A percentile compares a stretch with the other conserved stretches of the same genome.
Conservation (phyloP, 2,888 invertebrate genomes). For the Caenorhabditis sulstoni region DNA sequence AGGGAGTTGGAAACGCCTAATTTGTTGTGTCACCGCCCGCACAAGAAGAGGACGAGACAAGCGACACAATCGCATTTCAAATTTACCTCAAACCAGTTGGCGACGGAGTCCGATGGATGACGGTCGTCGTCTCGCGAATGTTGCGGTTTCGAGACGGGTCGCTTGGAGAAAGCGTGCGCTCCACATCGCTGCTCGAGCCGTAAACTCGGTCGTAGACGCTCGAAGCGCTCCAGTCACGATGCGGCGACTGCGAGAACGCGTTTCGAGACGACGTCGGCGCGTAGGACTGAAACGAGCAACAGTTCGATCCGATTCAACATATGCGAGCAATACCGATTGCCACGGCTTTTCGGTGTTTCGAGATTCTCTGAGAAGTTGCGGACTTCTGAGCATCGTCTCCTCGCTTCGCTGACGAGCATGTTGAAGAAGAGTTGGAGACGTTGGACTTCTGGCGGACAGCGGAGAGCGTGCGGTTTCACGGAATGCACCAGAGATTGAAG, state of each 20-base stretch:
- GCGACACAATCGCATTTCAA: conserved; percentile 31
- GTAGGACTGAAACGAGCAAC: conserved; percentile 51
- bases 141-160: conserved; percentile 61
- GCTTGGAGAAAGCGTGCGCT: conserved; percentile 55
- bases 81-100: conserved; percentile 62
- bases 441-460: conserved; percentile 63
- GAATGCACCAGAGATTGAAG: conserved; percentile 63
- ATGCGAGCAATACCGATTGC: conserved; percentile 68
- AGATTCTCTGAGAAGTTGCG: conserved; percentile 61
- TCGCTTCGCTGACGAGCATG: conserved; percentile 66
- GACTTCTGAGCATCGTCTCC: conserved; percentile 62
- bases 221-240: conserved; percentile 63
- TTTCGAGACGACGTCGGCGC: conserved; percentile 60
- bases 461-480: conserved; percentile 61
- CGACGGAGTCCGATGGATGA: conserved; percentile 62
- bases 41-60: conserved; percentile 21
- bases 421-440: conserved; percentile 67
- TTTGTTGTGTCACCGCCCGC: conserved; percentile 40
- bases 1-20: conserved; percentile 46
- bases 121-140: conserved; percentile 62
- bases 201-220: conserved; percentile 65
- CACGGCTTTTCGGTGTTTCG: conserved; percentile 64
- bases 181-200: conserved; percentile 58
- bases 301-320: not conserved
- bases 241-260: conserved; percentile 64